Percentiles rank a stretch among this genome's conserved stretches.
Conservation (phyloP, 2,888 invertebrate species). For the Byasa hedistus region DNA sequence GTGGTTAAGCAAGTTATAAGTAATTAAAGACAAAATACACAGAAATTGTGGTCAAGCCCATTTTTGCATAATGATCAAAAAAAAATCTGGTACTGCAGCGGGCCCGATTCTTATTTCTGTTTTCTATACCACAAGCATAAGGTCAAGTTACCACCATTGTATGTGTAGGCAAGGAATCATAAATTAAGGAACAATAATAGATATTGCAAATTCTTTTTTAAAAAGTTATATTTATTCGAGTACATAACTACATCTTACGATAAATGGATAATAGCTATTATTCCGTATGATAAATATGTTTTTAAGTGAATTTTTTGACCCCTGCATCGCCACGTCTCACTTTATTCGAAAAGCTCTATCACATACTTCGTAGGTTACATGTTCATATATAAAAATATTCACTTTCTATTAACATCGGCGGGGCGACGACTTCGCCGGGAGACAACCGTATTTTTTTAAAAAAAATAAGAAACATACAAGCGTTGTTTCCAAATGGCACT, state of each 20-base stretch:
- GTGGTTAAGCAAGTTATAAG: no score
- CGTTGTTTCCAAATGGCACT: constrained; percentile 63
- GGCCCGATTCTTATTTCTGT: no score
- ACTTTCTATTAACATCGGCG: constrained; percentile 53
- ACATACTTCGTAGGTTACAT: constrained; percentile 64
- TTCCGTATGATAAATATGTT: constrained; percentile 77
- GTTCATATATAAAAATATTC: constrained; percentile 68
- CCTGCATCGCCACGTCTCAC: constrained; percentile 58
- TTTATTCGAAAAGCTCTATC: constrained; percentile 65
- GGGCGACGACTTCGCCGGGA: constrained; percentile 52
- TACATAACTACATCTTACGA: constrained; percentile 81
- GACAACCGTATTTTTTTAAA: constrained; percentile 47
- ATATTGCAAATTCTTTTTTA: constrained; percentile 53
- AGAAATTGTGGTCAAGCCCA: no score
- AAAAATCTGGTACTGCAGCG: no score
- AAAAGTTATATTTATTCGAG: constrained; percentile 81
- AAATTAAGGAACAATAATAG: constrained; percentile 37
- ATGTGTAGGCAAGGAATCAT: no score
- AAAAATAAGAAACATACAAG: constrained; percentile 34
- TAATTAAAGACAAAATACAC: no score
- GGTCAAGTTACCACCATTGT: no score
- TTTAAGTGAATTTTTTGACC: constrained; percentile 69
- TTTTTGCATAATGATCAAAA: no score
- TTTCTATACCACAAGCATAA: no score
- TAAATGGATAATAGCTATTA: constrained; percentile 77